A percentile compares a stretch with the other conserved stretches of the same genome.
Evolutionary conservation across 1,140 invertebrate genomes (phyloP).

Genomic region (Atopsyche davidsoni): DNA sequence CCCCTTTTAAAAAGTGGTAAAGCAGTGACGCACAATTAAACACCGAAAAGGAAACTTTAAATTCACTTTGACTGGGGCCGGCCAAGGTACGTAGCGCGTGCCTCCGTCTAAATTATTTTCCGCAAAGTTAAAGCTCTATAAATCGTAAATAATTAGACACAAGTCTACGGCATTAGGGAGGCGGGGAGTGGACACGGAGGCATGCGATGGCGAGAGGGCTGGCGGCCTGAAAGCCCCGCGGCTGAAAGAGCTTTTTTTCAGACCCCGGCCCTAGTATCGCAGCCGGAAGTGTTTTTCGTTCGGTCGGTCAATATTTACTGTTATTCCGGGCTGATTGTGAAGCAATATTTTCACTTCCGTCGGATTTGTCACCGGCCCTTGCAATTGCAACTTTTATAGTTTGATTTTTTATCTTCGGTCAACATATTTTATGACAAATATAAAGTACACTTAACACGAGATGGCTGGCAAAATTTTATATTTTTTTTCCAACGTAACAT

Average conservation of each 20-base stretch:
- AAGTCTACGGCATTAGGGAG: slow-evolving; percentile 29
- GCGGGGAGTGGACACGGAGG: slow-evolving; percentile 21
- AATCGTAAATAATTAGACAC: slow-evolving; percentile 32
- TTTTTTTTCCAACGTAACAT: too few relatives aligned
- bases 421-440: too few relatives aligned
- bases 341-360: slow-evolving; percentile 25
- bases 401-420: too few relatives aligned
- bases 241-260: slow-evolving; percentile 11
- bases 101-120: slow-evolving; percentile 28
- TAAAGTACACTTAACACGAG: too few relatives aligned
- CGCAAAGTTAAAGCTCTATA: slow-evolving; percentile 27
- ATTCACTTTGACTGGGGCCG: too few relatives aligned
- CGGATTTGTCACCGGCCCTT: slow-evolving; percentile 12
- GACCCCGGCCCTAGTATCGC: not conserved
- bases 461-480: too few relatives aligned
- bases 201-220: slow-evolving; percentile 22
- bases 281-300: not conserved
- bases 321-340: slow-evolving; percentile 27
- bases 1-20: too few relatives aligned
- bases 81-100: slow-evolving; percentile 3
- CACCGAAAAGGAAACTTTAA: too few relatives aligned
- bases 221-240: not conserved
- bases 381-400: too few relatives aligned
- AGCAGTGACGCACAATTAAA: too few relatives aligned
- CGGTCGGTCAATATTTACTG: slow-evolving; percentile 25